phyloP scores from a whole-genome alignment of 2,888 invertebrate genomes.

The Acronicta aceris region DNA sequence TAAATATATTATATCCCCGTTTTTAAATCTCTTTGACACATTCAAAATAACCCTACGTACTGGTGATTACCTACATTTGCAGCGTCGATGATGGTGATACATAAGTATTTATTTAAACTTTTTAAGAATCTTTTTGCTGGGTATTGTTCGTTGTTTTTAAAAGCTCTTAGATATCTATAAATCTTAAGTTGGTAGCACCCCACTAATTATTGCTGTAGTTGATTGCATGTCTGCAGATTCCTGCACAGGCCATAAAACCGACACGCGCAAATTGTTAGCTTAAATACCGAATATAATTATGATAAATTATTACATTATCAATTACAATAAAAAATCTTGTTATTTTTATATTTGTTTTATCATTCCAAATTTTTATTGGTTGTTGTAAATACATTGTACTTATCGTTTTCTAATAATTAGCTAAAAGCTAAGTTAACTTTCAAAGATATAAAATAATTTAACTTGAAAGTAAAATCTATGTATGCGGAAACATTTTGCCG shows the following conservation, averaged over 20 bases:
- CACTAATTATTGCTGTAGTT: slow-evolving; percentile 20
- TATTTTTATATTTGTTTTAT: not conserved
- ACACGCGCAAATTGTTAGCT: slow-evolving; percentile 20
- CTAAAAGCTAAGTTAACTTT: not conserved
- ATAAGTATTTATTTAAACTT: no score
- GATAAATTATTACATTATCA: slow-evolving; percentile 11
- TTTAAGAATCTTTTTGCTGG: no score
- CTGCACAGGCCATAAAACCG: no score
- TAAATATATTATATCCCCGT: no score
- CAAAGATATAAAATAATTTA: not conserved
- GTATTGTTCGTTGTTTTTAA: not conserved
- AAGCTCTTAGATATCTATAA: slow-evolving; percentile 16
- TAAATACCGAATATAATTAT: slow-evolving; percentile 33
- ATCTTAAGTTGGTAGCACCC: slow-evolving; percentile 9
- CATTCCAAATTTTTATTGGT: not conserved
- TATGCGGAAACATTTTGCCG: slow-evolving; percentile 49
- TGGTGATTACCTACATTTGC: no score
- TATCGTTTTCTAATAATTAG: not conserved
- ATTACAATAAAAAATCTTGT: not conserved
- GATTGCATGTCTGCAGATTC: slow-evolving; percentile 28
- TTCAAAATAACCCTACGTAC: no score
- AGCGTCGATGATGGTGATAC: no score
- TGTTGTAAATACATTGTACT: not conserved
- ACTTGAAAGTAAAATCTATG: not conserved
- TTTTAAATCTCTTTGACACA: no score